phyloP scores from a whole-genome alignment of 2,797 vertebrate species.

The Platyrinchus mystaceus region DNA sequence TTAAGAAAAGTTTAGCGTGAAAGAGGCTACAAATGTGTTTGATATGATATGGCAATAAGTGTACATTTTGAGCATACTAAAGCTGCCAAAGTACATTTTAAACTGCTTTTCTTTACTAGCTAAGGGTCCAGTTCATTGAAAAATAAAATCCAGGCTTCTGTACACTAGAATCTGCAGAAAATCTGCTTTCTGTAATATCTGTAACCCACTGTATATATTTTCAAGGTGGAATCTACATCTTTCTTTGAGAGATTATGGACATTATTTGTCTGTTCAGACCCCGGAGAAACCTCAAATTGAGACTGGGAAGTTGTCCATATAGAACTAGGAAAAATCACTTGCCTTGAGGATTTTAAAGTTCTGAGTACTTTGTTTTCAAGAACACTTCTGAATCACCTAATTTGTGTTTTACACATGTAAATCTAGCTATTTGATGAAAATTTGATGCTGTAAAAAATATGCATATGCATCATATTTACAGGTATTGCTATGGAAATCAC shows the following conservation, averaged over 20 bases:
- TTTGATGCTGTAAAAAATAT: not conserved
- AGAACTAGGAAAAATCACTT: not conserved
- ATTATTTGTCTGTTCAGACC: not conserved
- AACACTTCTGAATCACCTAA: not conserved
- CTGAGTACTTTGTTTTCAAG: not conserved
- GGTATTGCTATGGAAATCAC: not conserved
- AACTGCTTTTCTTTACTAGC: conserved; percentile 53
- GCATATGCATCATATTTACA: not conserved
- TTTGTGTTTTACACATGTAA: not conserved
- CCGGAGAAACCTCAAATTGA: not conserved
- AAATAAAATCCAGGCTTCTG: conserved; percentile 10
- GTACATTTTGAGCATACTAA: conserved; percentile 67
- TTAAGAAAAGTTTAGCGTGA: conserved; percentile 64
- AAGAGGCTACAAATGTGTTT: conserved; percentile 65
- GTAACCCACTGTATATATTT: not conserved
- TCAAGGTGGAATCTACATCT: not conserved
- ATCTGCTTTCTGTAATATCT: conserved; percentile 34
- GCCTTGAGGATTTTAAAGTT: not conserved
- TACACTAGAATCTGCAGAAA: conserved; percentile 27
- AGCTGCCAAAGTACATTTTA: conserved; percentile 45
- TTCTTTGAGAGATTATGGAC: not conserved
- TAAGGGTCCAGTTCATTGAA: conserved; percentile 19
- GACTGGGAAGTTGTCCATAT: not conserved
- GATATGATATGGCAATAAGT: conserved; percentile 65
- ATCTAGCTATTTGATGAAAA: not conserved